Evolutionary conservation across 2,888 invertebrate genomes (phyloP), one percentile per base, ranked within the genome.

Genomic region (Leptura quadrifasciata): DNA sequence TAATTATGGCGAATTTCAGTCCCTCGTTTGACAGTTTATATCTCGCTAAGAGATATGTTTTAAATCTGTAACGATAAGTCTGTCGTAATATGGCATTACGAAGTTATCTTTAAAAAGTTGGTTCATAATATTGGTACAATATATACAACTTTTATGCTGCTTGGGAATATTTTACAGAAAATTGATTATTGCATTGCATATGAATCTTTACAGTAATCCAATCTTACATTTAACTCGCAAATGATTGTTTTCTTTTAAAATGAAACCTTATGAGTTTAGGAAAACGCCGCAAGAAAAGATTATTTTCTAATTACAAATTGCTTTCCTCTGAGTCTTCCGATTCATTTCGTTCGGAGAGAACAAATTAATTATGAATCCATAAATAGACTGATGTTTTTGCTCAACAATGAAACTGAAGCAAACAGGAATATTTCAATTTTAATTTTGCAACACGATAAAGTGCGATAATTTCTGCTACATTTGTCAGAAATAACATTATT

Each of bases 241-340:
- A 54, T 17, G 18, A 54, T 12, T 17, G 47, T 68, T 74, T 68
- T 52, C 15, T 2, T 15, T 9, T 39, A 15, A 39, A 31, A 58
- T 73, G 76, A 76, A 74, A 76, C 60, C 73, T 57, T 61, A 65
- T 55, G 69, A 76, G 63, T 47, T 70, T 58, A 21, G 69, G 70
- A 74, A 61, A 70, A 60, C 57, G 72, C 54, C 17, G 39, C n/a
- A 18, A 58, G 35, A 67, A 79, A 77, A 77, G 76, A 80, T 77
- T 80, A 82, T 81, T 82, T 81, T 82, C 80, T 84, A 82, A 81
- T 83, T 80, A 82, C 81, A 79, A 81, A 82, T 80, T 79, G 79
- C 78, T 75, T 77, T 75, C 68, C 76, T 77, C 72, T 78, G 72
- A 77, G 75, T 77, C 68, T 39, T 75, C 76, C 75, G 75, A 78